Conservation (phyloP, 2,888 invertebrate genomes). For the Pharmacophagus antenor region DNA sequence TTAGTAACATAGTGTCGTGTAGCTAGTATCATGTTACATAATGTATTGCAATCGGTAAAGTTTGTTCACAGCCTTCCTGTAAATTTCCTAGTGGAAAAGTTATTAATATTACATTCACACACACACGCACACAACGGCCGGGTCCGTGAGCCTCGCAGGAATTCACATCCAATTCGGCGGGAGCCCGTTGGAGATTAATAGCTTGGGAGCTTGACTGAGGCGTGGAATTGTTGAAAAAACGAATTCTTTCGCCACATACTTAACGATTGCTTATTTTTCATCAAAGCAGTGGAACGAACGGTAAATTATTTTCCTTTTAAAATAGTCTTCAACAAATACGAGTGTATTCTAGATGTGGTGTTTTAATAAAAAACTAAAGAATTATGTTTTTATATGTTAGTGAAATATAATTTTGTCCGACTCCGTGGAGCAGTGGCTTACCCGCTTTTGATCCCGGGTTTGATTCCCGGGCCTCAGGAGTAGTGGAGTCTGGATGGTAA, state of each 20-base stretch:
- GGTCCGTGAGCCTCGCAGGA: slow-evolving; percentile 5
- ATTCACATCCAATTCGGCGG: slow-evolving; percentile 22
- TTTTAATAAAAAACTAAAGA: too few relatives aligned
- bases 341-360: too few relatives aligned
- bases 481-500: too few relatives aligned
- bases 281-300: neutral
- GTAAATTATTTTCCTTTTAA: too few relatives aligned
- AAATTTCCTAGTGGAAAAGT: neutral
- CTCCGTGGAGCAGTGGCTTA: too few relatives aligned
- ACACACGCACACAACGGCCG: neutral
- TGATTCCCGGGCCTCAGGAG: too few relatives aligned
- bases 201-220: slow-evolving; percentile 6
- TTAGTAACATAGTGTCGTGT: too few relatives aligned
- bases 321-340: neutral
- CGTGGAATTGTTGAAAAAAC: slow-evolving; percentile 25
- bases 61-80: neutral
- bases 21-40: neutral
- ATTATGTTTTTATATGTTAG: too few relatives aligned
- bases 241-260: slow-evolving; percentile 15
- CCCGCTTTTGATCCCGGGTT: too few relatives aligned
- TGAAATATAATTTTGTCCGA: too few relatives aligned
- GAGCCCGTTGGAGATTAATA: slow-evolving; percentile 15
- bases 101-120: slow-evolving; percentile 1
- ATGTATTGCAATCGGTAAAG: neutral
- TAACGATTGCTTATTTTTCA: slow-evolving; percentile 6